A percentile compares a stretch with the other conserved stretches of the same genome.
Evolutionary conservation across 2,888 invertebrate genomes (phyloP).

Genomic region (Penaeus monodon): DNA sequence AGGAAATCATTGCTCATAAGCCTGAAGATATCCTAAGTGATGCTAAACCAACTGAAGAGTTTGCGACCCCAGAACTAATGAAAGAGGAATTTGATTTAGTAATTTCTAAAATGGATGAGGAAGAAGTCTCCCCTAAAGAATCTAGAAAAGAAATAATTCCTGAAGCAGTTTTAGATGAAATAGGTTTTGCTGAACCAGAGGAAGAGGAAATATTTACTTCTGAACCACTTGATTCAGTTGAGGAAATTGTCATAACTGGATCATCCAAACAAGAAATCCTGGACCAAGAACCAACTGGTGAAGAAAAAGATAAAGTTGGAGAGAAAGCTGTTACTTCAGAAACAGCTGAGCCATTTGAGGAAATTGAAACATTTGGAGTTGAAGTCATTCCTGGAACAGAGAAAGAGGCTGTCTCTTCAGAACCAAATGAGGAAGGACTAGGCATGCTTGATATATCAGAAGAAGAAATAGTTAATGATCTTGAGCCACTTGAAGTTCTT

Average conservation of each 20-base stretch:
- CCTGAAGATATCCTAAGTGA: no score
- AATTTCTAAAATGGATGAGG: not conserved
- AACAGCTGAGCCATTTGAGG: not conserved
- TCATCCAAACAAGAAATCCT: no score
- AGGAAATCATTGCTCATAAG: not conserved
- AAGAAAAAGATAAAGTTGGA: not conserved
- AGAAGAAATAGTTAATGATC: not conserved
- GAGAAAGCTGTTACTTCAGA: not conserved
- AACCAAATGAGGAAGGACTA: not conserved
- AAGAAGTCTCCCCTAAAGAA: not conserved
- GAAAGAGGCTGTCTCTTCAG: not conserved
- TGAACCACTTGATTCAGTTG: conserved; percentile 3
- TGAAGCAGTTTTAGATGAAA: conserved; percentile 3
- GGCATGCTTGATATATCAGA: not conserved
- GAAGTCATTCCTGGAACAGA: not conserved
- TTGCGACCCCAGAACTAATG: no score
- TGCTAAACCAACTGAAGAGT: no score
- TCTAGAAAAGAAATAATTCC: not conserved
- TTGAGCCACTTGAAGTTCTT: no score
- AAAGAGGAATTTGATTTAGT: no score
- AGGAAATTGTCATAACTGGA: not conserved
- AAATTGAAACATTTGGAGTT: not conserved
- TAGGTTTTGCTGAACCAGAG: not conserved
- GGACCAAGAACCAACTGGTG: not conserved
- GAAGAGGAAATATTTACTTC: not conserved